Percentiles rank a stretch among this genome's conserved stretches.
Conservation (phyloP, 23 tunicate genomes). For the Ciona savignyi region DNA sequence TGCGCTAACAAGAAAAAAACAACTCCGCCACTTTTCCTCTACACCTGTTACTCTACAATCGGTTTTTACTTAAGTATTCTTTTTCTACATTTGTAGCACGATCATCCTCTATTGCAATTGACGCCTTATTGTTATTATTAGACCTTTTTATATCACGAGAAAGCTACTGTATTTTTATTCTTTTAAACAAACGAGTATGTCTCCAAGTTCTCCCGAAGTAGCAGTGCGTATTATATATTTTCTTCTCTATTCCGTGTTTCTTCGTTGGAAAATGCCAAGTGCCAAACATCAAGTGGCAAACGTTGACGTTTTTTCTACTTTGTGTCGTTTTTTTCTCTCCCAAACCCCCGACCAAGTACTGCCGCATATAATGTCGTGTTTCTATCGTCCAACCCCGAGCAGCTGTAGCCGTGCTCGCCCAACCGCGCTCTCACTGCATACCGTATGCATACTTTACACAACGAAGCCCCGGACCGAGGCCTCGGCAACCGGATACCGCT, state of each 20-base stretch:
- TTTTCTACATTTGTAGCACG: not conserved
- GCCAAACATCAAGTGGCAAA: constrained; percentile 1
- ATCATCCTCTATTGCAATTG: constrained; percentile 23
- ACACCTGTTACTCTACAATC: not conserved
- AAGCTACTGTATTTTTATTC: not conserved
- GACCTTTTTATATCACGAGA: constrained; percentile 8
- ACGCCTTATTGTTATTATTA: constrained; percentile 20
- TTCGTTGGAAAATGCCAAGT: not conserved
- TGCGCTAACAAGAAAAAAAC: not conserved
- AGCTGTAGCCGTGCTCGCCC: not conserved
- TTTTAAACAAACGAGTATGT: not conserved
- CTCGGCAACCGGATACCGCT: no score
- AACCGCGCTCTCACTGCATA: not conserved
- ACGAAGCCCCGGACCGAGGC: no score
- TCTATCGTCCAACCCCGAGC: no score
- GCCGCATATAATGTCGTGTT: not conserved
- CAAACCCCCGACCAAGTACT: not conserved
- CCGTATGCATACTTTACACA: no score
- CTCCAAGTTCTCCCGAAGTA: not conserved
- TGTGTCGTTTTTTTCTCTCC: no score
- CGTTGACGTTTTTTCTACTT: not conserved
- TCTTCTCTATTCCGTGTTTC: not conserved
- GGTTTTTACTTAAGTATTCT: not conserved
- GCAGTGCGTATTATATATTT: not conserved
- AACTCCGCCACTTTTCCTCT: not conserved